These are phyloP conservation scores for Porites australiensis DNA, from an alignment of 64 coral and sea anemone species.

Conservation along the genomic window DNA sequence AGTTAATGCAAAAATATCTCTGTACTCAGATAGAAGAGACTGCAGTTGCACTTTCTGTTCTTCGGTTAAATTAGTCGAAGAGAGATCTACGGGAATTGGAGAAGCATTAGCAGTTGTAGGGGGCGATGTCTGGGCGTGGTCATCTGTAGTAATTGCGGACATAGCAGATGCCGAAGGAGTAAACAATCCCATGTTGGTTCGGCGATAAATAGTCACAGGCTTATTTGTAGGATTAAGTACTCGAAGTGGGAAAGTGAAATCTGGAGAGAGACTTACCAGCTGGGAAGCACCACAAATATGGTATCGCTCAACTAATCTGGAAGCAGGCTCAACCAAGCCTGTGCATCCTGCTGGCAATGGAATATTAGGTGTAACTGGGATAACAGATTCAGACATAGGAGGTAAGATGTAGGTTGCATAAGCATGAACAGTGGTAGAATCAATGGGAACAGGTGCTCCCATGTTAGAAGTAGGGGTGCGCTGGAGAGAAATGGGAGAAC, in stretches of 20 bases:
- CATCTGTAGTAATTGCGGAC: background rate
- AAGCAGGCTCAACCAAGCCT: background rate
- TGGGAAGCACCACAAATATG: conserved; percentile 27
- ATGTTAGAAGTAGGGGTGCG: background rate
- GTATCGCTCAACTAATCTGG: background rate
- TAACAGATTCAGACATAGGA: conserved; percentile 4
- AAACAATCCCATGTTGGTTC: conserved; percentile 30
- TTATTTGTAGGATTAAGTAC: conserved; percentile 45
- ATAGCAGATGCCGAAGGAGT: background rate
- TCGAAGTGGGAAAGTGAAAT: conserved; percentile 20
- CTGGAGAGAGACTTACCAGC: background rate
- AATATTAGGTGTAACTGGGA: background rate
- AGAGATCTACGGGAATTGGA: background rate
- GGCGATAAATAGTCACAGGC: conserved; percentile 44
- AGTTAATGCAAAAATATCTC: conserved; percentile 6
- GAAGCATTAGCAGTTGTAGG: background rate
- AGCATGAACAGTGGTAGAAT: conserved; percentile 7
- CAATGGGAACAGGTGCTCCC: background rate
- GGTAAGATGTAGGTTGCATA: conserved; percentile 4
- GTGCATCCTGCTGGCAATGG: background rate
- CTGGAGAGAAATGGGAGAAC: background rate
- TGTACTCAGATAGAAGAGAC: background rate
- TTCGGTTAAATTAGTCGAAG: background rate
- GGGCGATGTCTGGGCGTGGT: background rate
- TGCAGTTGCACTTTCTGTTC: background rate